phyloP scores from a whole-genome alignment of 2,113 vertebrate genomes.

The Turdus rufiventris region DNA sequence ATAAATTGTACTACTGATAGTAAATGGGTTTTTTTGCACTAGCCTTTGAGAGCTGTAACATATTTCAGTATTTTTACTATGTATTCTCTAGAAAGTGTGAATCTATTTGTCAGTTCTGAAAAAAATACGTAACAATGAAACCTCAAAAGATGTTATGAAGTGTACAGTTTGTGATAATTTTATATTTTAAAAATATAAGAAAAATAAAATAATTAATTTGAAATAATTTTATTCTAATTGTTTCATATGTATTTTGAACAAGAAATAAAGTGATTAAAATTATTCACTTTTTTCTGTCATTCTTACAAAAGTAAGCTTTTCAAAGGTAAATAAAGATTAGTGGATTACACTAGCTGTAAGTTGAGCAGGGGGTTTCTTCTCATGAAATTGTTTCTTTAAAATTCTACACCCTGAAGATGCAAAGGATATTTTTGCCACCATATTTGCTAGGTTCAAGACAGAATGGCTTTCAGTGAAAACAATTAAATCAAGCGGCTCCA shows the following conservation, averaged over 20 bases:
- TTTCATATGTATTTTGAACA: constrained; percentile 98
- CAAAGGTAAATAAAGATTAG: not conserved
- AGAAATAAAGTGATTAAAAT: constrained; percentile 79
- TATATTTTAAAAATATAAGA: constrained; percentile 82
- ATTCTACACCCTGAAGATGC: not conserved
- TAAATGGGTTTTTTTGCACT: constrained; percentile 71
- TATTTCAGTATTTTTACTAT: constrained; percentile 78
- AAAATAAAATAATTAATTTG: constrained; percentile 80
- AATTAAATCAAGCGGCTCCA: not conserved
- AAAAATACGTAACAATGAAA: constrained; percentile 78
- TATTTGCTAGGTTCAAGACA: not conserved
- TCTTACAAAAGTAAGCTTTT: not conserved
- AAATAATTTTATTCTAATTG: constrained; percentile 86
- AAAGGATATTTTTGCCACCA: not conserved
- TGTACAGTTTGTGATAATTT: constrained; percentile 99
- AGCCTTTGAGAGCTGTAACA: constrained; percentile 72
- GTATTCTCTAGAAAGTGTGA: constrained; percentile 77
- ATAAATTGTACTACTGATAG: constrained; percentile 74
- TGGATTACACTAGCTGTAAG: not conserved
- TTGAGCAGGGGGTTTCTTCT: not conserved
- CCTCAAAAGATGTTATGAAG: constrained; percentile 81
- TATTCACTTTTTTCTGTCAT: constrained; percentile 1
- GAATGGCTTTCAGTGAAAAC: not conserved
- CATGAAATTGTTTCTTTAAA: not conserved
- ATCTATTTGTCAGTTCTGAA: constrained; percentile 75